Evolutionary conservation across 2,113 vertebrate genomes (phyloP), one percentile per base, ranked within the genome.

Genomic region (Tylochromis polylepis): DNA sequence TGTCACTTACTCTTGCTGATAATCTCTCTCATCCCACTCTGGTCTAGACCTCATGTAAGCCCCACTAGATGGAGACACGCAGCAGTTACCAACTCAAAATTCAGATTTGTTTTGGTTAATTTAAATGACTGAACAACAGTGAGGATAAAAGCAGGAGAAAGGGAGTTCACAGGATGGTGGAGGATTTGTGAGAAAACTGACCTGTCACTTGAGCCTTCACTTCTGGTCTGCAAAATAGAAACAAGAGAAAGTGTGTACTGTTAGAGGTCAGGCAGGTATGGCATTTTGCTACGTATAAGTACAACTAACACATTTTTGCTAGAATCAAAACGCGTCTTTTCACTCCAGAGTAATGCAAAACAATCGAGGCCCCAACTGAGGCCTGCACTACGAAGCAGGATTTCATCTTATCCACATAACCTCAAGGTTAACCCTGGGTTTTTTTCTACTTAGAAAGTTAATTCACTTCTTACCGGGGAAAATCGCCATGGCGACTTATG

Each of bases 1-100:
- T 55, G n/a, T 4, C 18, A 88, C 93, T 92, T 78, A 95, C 94
- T 83, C 85, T 0, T 90, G 81, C 51, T 87, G 83, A 85, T 49
- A 84, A 41, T 93, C 85, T 51, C 90, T 88, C 36, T 90, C 92
- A 27, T 20, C 31, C 88, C 84, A 87, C 3, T 89, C 87, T 36
- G 89, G 85, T 83, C 78, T 91, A 11, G 93, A 85, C 60, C 91
- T 93, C 55, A 84, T 34, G 82, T 94, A 94, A 22, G 87, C 1
- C 5, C 83, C 62, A 24, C 93, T 94, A 58, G 5, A 85, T 1
- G 27, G 27, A 51, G 12, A 83, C 59, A 88, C 9, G 41, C 84
- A 78, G 11, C 3, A n/a, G 41, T 51, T 5, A 62, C 1, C 10
- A 12, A 77, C 9, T 60, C 5, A 18, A 53, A 51, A 3, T 60